Evolutionary conservation across 2,797 vertebrate species (phyloP).

Genomic region (Sebastolobus alascanus): DNA sequence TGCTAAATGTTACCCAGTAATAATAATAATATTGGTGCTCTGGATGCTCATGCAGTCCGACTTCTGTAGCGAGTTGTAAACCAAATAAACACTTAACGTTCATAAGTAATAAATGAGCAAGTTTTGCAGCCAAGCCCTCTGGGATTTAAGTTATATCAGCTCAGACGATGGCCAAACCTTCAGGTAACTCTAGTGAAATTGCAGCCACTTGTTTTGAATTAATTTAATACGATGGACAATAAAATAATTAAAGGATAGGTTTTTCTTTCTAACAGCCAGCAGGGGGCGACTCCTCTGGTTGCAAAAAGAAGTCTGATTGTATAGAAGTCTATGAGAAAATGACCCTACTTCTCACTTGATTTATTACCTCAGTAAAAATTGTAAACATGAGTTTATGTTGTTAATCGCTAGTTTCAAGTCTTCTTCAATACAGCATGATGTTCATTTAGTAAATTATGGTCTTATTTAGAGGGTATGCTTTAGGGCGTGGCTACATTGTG

Average conservation of each 20-base stretch:
- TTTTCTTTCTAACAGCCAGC: background rate
- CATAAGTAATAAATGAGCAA: conserved; percentile 39
- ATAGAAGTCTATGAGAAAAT: too few relatives aligned
- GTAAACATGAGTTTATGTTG: too few relatives aligned
- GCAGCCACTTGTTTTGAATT: background rate
- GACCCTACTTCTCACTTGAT: too few relatives aligned
- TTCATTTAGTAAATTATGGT: too few relatives aligned
- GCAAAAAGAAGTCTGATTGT: too few relatives aligned
- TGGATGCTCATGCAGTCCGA: conserved; percentile 3
- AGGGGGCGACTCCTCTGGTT: too few relatives aligned
- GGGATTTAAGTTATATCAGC: conserved; percentile 15
- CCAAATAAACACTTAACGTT: conserved; percentile 26
- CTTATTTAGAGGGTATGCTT: too few relatives aligned
- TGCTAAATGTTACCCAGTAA: background rate
- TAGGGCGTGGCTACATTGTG: too few relatives aligned
- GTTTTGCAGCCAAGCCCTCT: conserved; percentile 4
- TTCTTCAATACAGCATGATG: too few relatives aligned
- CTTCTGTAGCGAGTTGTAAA: background rate
- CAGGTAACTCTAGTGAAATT: background rate
- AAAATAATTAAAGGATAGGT: background rate
- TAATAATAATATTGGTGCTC: background rate
- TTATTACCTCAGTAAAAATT: too few relatives aligned
- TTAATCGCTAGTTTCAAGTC: too few relatives aligned
- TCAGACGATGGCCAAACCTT: background rate
- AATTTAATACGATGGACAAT: background rate